Evolutionary conservation across 2,888 invertebrate species (phyloP), one percentile per base, ranked within the genome.

Genomic region (Muscina levida): DNA sequence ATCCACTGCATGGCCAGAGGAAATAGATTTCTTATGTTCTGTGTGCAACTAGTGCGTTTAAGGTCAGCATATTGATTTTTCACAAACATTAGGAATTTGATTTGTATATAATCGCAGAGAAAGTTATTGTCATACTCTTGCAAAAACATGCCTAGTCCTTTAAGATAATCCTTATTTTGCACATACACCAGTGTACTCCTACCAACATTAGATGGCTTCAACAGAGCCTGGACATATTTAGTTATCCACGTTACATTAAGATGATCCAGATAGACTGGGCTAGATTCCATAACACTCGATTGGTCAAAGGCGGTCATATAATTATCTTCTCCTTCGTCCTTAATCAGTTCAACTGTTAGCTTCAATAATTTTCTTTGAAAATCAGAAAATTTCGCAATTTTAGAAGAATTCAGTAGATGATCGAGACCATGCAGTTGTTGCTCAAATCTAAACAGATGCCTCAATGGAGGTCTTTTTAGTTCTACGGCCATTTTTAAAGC

Each of bases 1-100:
- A 37, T 37, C 62, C 62, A 62, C 13, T 62, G 62, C 19, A 62
- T 39, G 1, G 42, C 22, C 42, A 62, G 11, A 1, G 62, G 62
- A 13, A 62, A 62, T 0, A 13, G 19, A 8, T 39, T 15, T 4
- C 62, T 2, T 1, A 22, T 42, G 22, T 22, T 62, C 11, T 42
- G 39, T 10, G 22, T 10, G 2, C 19, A 39, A 42, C 3, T 11
- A 11, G 2, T 22, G n/a, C 42, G 10, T 11, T 42, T 10, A n/a
- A 15, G n/a, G 6, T n/a, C 8, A 1, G 5, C 15, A 31, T 59
- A 37, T 1, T 39, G 17, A 10, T 17, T 11, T 5, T 17, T 59
- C 1, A 59, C 17, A 15, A 39, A 59, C n/a, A 39, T 17, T 1
- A 39, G 19, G 11, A 59, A 59, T 19, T 37, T 59, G 2, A 59